These are phyloP conservation scores for Mnemiopsis leidyi DNA, from an alignment of 37 sponge, comb jelly and placozoan species.

Conservation along the genomic window DNA sequence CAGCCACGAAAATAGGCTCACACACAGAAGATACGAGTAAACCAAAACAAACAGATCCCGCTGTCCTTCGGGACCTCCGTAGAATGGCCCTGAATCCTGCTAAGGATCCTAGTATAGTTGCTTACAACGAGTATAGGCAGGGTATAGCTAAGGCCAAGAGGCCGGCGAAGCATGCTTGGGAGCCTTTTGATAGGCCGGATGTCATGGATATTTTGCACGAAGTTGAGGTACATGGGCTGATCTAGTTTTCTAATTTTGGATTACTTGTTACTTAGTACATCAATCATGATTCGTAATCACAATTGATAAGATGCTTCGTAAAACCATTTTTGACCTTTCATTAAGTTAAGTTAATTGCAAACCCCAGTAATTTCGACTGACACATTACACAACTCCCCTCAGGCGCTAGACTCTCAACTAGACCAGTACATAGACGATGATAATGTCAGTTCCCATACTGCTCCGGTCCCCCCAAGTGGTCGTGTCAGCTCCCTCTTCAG, in stretches of 20 bases:
- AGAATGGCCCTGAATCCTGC: background rate
- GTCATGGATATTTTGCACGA: background rate
- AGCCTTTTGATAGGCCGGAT: background rate
- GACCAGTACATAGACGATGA: constrained; percentile 9
- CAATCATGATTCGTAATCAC: too few species aligned
- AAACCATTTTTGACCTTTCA: too few species aligned
- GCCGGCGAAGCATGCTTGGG: background rate
- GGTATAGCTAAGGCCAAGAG: background rate
- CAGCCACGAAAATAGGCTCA: too few species aligned
- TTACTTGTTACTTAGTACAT: too few species aligned
- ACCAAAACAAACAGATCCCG: background rate
- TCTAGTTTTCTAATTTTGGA: too few species aligned
- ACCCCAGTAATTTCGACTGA: too few species aligned
- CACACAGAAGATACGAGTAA: too few species aligned
- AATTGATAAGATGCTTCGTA: too few species aligned
- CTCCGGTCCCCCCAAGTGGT: constrained; percentile 27
- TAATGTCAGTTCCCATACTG: constrained; percentile 3
- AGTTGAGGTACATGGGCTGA: background rate
- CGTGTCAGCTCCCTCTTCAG: constrained; percentile 36
- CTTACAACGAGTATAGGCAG: background rate
- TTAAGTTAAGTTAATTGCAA: too few species aligned
- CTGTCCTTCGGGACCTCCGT: background rate
- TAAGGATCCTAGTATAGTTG: background rate
- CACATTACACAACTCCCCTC: too few species aligned
- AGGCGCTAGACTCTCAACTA: constrained; percentile 39